Base-by-base conservation (phyloP, 2,888 invertebrate genomes). In the Onchidella celtica region DNA sequence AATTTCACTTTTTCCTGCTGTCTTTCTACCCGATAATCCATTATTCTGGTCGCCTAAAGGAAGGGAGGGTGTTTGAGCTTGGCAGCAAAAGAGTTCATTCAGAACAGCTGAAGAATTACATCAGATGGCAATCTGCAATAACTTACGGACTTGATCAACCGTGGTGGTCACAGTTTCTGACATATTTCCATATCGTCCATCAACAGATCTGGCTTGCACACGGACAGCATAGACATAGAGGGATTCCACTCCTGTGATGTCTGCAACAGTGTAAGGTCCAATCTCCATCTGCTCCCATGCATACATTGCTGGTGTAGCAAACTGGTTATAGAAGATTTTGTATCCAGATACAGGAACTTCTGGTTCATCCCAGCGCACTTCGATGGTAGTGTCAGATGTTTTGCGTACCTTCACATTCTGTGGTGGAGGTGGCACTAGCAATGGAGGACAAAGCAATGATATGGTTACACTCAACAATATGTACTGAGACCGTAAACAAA, bases 321-420 rank as follows among this genome's bases (percentile, higher is more conserved):
- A 89, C 81, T 87, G 88, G 82, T 88, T 90, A 87, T 92, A 93
- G 85, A 89, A 92, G 38, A 93, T 87, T 3, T 89, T 87, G 86
- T 93, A 93, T 65, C 92, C 91, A 0, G 89, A 87, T n/a, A 93
- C 91, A 2, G 90, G 86, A 78, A 87, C 87, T 40, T 88, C 86
- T 95, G 97, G 86, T 96, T 95, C 68, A 63, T 90, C 91, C 94
- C 94, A 94, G 72, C 92, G 90, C 24, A 94, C 97, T 94, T 98
- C 98, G 0, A 98, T 97, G 73, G 97, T 97, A 27, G 97, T 97
- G 89, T 97, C 97, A 0, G 97, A 97, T 0, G 98, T 98, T 0
- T 98, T 97, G n/a, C 97, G 97, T 11, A 98, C 97, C 93, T 96
- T 96, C 0, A 99, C 97, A 77, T 97, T 95, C 96, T 97, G 97